Evolutionary conservation across 2,888 invertebrate genomes (phyloP), one percentile per base, ranked within the genome.

Genomic region (Ophion obscuratus): DNA sequence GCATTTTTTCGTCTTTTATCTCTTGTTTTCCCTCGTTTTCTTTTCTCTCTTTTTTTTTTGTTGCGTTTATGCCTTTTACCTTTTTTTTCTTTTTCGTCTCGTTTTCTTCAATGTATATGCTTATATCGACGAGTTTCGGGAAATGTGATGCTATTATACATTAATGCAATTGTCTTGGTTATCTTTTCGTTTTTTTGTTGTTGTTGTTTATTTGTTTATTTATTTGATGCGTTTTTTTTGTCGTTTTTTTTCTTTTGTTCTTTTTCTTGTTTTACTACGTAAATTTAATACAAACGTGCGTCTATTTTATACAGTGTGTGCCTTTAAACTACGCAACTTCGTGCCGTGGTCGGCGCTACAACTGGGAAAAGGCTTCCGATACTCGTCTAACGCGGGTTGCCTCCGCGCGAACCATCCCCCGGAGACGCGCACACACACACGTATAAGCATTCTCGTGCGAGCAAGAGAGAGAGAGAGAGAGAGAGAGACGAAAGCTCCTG

Each of bases 311-410:
- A 92, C 92, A 92, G 92, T 92, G 91, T 89, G 93, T 93, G 93
- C 92, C 92, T 92, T 92, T 92, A 92, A 91, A 93, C 93, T 93
- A 93, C 93, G 91, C 91, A 92, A 93, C 92, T 92, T 92, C 90
- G 91, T 90, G 93, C 92, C 92, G 93, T 92, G 81, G 93, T 93
- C 93, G 93, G 92, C 93, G 93, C 93, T 93, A 93, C 93, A 92
- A 93, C 93, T 93, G 92, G 91, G 90, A 84, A 86, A 80, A 86
- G 85, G 87, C 85, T 87, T 90, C 89, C 89, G 90, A 90, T 91
- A 90, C 90, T 76, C 80, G 73, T 76, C 81, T 87, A 89, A 85
- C 87, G 88, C 88, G 87, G 87, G 88, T 85, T 87, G 85, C 87
- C 87, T 87, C 75, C 75, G 80, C 84, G 81, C 84, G 81, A 81